A percentile compares a stretch with the other conserved stretches of the same genome.
Evolutionary conservation across 2,888 invertebrate species (phyloP).

Genomic region (Ethmia dodecea): DNA sequence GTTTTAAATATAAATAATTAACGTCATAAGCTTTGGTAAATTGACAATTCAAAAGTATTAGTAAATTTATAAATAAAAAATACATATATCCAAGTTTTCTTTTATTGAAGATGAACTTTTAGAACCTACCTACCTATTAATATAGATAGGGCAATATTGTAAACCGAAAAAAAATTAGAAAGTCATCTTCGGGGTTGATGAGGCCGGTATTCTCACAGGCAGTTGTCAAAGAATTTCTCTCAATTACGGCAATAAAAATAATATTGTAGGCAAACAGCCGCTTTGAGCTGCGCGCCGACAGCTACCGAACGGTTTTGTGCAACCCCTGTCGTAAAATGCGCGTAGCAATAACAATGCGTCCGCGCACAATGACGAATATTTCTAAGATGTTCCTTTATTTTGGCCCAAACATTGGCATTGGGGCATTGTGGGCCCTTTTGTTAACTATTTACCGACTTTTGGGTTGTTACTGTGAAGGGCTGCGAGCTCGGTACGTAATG

Average conservation of each 20-base stretch:
- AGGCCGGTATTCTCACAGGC: constrained; percentile 41
- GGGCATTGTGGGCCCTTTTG: constrained; percentile 64
- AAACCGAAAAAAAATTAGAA: constrained; percentile 54
- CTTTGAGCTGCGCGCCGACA: constrained; percentile 56
- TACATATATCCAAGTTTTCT: too few species aligned
- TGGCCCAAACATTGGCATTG: constrained; percentile 73
- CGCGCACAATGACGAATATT: constrained; percentile 51
- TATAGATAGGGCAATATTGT: too few species aligned
- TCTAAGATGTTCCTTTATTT: constrained; percentile 67
- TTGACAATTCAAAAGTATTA: too few species aligned
- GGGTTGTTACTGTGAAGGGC: constrained; percentile 61
- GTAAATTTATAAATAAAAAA: too few species aligned
- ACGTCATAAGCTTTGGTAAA: too few species aligned
- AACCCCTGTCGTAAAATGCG: constrained; percentile 40
- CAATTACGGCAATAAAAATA: constrained; percentile 73
- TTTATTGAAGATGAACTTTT: too few species aligned
- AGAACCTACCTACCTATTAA: too few species aligned
- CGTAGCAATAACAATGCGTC: constrained; percentile 54
- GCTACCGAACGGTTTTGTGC: constrained; percentile 75
- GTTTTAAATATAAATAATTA: too few species aligned
- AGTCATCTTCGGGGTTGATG: constrained; percentile 36
- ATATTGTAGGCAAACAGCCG: constrained; percentile 66
- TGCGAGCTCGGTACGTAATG: constrained; percentile 28
- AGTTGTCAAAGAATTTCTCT: constrained; percentile 43
- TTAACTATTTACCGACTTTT: constrained; percentile 73